Evolutionary conservation across 1,140 invertebrate species (phyloP), one percentile per base, ranked within the genome.

Genomic region (Zaprionus gabonicus): DNA sequence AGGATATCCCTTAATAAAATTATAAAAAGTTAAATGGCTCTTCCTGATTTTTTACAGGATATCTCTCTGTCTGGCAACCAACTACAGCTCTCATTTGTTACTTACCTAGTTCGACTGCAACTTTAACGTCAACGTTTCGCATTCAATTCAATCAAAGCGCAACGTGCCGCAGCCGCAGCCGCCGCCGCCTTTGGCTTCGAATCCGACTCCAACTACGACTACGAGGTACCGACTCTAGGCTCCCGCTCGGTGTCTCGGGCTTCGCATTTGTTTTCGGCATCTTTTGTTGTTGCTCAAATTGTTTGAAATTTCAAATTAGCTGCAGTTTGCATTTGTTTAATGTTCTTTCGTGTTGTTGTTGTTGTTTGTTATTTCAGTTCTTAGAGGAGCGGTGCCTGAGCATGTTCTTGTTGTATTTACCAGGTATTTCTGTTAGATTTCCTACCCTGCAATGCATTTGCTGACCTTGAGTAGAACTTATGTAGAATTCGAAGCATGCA

Each of bases 71-170:
- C 64, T 10, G 1, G 3, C 46, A 49, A 15, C 53, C n/a, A 55
- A 20, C 31, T 27, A 17, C 12, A 6, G 13, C 12, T n/a, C 53
- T 71, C 31, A n/a, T 58, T 56, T 66, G 38, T 53, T 62, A 67
- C 83, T 77, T 74, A 25, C 57, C 60, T 63, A 71, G 46, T 73
- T 58, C 12, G 28, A 60, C 28, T 63, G 38, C 25, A 73, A 28
- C 65, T 78, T 70, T 56, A 49, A 51, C 71, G 63, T 82, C 68
- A 76, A 64, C 78, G 81, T 80, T 51, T 80, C 83, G 84, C 74
- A 87, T 87, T 88, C 78, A 76, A 88, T 88, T 88, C 85, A 88
- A 88, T 88, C 84, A 88, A 88, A 88, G 84, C 84, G 84, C 85
- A 90, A 90, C 85, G 78, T 72, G 81, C 74, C 63, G 58, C 57